Evolutionary conservation across 2,888 invertebrate species (phyloP), one percentile per base, ranked within the genome.

Genomic region (Agrilus biguttatus): DNA sequence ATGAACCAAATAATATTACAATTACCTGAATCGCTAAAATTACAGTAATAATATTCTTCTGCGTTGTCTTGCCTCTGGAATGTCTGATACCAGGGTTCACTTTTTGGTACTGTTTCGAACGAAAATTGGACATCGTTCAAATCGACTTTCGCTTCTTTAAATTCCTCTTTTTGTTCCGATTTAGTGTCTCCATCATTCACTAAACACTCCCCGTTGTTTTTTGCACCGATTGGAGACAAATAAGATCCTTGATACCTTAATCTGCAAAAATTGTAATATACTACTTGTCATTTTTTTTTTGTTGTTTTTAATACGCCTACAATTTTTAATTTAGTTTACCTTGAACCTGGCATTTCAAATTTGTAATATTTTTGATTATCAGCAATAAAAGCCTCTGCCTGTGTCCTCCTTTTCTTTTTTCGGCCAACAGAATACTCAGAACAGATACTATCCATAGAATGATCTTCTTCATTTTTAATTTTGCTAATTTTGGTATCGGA

Each of bases 21-120:
- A 36, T 69, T 66, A 49, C 75, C 72, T 43, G 64, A 58, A 49
- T 69, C 68, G 49, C 67, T 68, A 47, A 78, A 71, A 10, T 28
- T 28, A 59, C 74, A 75, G 51, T 69, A 74, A 53, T 76, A 74
- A 46, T 71, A 69, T 48, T 82, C 76, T 48, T 77, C 75, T 13
- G 81, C 80, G 39, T 74, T 73, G 57, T 87, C 86, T 57, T 86
- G 84, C 1, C 88, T 71, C 49, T 74, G 73, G 58, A 85, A 88
- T 1, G 86, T 80, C 48, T 78, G 74, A 59, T 78, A 85, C 88
- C 88, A 88, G 0, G 83, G 75, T 57, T 86, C 85, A 17, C 77
- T 75, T 33, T 66, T 69, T 1, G 87, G 87, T 45, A 83, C 70
- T 13, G 73, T 73, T 63, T 88, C 87, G 59, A 88, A 88, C 0